phyloP scores from a whole-genome alignment of 2,797 vertebrate genomes.

The Phataginus tricuspis region DNA sequence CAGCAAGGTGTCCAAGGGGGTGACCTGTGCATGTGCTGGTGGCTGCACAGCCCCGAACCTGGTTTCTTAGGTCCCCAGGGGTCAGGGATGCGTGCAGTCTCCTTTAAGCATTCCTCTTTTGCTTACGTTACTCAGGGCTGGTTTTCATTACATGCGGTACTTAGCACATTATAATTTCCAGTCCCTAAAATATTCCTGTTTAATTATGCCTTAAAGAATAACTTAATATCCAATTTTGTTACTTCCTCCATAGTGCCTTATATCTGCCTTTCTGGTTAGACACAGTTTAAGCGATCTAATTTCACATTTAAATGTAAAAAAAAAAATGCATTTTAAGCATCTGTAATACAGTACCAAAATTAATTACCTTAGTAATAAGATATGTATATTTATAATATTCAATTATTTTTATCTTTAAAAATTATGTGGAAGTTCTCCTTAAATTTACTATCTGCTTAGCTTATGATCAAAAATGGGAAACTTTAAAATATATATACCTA shows the following conservation, averaged over 20 bases:
- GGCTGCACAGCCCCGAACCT: background rate
- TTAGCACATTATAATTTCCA: background rate
- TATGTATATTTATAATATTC: background rate
- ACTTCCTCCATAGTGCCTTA: background rate
- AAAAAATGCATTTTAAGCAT: background rate
- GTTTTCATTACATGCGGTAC: background rate
- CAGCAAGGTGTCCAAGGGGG: accelerated
- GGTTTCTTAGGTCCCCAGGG: background rate
- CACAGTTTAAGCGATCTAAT: background rate
- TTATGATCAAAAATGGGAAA: slow-evolving; percentile 11
- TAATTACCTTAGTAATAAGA: background rate
- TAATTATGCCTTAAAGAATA: slow-evolving; percentile 4
- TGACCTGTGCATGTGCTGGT: background rate
- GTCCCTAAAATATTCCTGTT: background rate
- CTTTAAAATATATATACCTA: background rate
- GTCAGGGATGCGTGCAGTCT: accelerated
- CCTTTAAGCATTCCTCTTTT: background rate
- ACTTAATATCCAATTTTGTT: background rate
- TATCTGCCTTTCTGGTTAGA: background rate
- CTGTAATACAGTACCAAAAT: background rate
- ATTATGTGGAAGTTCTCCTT: background rate
- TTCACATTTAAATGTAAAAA: background rate
- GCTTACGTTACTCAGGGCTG: background rate
- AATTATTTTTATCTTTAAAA: slow-evolving; percentile 26
- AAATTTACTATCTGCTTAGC: background rate